These are phyloP conservation scores for Drosophila nigrodunni DNA, from an alignment of 1,140 invertebrate species.

Conservation along the genomic window DNA sequence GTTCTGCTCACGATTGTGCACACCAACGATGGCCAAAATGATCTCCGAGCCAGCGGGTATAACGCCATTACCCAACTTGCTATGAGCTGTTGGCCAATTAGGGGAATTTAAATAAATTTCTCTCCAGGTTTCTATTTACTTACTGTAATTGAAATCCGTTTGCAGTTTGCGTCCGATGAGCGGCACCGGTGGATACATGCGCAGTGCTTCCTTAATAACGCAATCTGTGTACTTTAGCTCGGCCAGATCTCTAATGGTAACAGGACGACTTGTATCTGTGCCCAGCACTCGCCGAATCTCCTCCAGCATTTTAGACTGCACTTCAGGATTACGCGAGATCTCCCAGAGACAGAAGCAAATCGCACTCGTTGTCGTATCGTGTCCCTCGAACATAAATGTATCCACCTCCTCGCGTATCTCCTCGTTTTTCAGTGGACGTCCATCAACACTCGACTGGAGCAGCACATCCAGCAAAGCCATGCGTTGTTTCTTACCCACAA, in stretches of 20 bases:
- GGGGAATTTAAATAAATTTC: background rate
- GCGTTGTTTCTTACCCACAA: slow-evolving; percentile 85
- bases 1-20: slow-evolving; percentile 13
- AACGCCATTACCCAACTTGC: slow-evolving; percentile 41
- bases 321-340: slow-evolving; percentile 60
- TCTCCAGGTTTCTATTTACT: slow-evolving; percentile 3
- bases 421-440: slow-evolving; percentile 85
- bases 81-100: slow-evolving; percentile 47
- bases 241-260: slow-evolving; percentile 86
- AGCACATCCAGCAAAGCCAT: slow-evolving; percentile 90
- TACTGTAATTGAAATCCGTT: slow-evolving; percentile 86
- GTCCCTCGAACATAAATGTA: slow-evolving; percentile 89
- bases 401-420: slow-evolving; percentile 89
- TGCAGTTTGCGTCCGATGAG: slow-evolving; percentile 87
- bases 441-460: slow-evolving; percentile 86
- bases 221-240: slow-evolving; percentile 89
- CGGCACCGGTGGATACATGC: slow-evolving; percentile 88
- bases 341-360: slow-evolving; percentile 63
- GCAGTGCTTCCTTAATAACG: slow-evolving; percentile 89
- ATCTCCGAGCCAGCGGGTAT: slow-evolving; percentile 69
- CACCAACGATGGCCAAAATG: slow-evolving; percentile 71
- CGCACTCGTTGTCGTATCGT: slow-evolving; percentile 78
- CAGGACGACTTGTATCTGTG: slow-evolving; percentile 73
- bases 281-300: slow-evolving; percentile 84
- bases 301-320: slow-evolving; percentile 70